These are phyloP conservation scores for Anabacerthia variegaticeps DNA, from an alignment of 2,797 vertebrate species.

Conservation along the genomic window DNA sequence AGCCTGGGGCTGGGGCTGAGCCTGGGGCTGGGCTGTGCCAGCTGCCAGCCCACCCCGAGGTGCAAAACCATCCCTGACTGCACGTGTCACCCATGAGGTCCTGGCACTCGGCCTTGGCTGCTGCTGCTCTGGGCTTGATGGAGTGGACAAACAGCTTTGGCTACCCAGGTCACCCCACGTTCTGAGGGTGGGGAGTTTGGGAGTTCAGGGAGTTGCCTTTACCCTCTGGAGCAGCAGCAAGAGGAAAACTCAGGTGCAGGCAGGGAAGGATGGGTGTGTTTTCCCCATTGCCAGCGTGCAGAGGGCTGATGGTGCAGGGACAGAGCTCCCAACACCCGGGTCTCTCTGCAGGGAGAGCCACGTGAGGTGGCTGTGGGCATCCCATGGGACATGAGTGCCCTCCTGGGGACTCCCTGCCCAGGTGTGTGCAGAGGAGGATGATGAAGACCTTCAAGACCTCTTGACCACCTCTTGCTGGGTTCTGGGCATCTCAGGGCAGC, in stretches of 20 bases:
- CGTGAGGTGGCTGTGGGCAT: rapidly evolving
- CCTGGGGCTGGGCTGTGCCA: rapidly evolving
- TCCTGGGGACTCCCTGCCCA: rapidly evolving
- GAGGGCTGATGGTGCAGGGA: background rate
- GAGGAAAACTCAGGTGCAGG: rapidly evolving
- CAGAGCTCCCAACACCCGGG: background rate
- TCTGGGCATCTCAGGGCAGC: background rate
- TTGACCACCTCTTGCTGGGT: background rate
- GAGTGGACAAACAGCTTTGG: background rate
- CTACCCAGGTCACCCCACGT: background rate
- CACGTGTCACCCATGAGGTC: rapidly evolving
- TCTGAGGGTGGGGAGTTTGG: rapidly evolving
- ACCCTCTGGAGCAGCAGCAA: background rate
- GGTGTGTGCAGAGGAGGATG: background rate
- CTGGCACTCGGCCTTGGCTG: background rate
- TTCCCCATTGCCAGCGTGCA: background rate
- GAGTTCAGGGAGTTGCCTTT: rapidly evolving
- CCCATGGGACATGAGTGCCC: rapidly evolving
- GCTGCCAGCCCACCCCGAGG: background rate
- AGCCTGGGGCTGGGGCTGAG: background rate
- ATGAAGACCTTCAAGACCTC: background rate
- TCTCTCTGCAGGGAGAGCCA: background rate
- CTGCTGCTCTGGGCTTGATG: background rate
- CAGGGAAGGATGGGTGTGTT: rapidly evolving
- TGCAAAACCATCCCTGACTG: background rate